Evolutionary conservation across 2,113 vertebrate genomes (phyloP).

Genomic region (Percopsis transmontana): DNA sequence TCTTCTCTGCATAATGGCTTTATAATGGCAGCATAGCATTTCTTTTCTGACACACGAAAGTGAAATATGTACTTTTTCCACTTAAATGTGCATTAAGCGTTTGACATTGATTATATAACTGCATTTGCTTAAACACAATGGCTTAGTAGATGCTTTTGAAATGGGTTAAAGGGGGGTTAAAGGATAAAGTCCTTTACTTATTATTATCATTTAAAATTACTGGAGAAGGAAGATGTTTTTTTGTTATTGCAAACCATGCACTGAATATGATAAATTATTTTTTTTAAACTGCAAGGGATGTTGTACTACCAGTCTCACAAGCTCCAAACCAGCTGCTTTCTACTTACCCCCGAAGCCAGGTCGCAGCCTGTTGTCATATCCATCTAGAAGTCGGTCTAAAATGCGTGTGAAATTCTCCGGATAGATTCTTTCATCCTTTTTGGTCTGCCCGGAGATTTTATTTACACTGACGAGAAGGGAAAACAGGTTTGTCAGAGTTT

Average conservation of each 20-base stretch:
- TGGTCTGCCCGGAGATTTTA: constrained; percentile 83
- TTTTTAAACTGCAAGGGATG: neutral
- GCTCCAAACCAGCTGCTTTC: neutral
- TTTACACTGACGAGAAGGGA: constrained; percentile 78
- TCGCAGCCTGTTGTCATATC: constrained; percentile 97
- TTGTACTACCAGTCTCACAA: neutral
- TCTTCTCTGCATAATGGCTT: constrained; percentile 5
- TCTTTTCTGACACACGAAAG: constrained; percentile 30
- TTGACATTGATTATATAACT: constrained; percentile 61
- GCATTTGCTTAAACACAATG: constrained; percentile 26
- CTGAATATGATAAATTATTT: neutral
- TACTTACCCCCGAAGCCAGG: constrained; percentile 94
- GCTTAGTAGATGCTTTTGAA: constrained; percentile 18
- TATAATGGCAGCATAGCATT: neutral
- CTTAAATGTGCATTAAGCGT: constrained; percentile 59
- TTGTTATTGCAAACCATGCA: neutral
- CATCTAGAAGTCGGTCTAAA: constrained; percentile 94
- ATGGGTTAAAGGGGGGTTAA: constrained; percentile 16
- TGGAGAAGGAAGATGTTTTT: constrained; percentile 14
- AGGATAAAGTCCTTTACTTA: constrained; percentile 15
- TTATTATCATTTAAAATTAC: constrained; percentile 5
- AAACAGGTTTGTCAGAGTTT: constrained; percentile 22
- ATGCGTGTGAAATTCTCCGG: constrained; percentile 98
- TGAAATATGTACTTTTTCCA: constrained; percentile 59
- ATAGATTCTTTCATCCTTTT: constrained; percentile 89